phyloP scores from a whole-genome alignment of 2,888 invertebrate genomes.

The Parnassius smintheus region DNA sequence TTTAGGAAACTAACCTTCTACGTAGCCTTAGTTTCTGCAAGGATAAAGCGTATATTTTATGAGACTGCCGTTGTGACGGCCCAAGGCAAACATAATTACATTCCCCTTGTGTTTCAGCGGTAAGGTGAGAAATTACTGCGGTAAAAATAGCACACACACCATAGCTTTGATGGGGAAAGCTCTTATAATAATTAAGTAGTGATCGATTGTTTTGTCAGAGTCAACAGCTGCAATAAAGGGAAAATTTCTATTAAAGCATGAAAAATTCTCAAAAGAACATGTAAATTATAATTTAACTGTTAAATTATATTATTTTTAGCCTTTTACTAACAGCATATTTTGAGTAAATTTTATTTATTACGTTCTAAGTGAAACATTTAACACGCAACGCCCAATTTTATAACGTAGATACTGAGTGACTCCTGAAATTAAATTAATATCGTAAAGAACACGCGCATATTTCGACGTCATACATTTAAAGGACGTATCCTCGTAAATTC shows the following conservation, averaged over 20 bases:
- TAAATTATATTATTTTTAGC: background rate
- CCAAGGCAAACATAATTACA: constrained; percentile 51
- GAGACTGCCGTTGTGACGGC: constrained; percentile 41
- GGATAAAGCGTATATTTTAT: constrained; percentile 39
- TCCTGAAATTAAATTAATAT: constrained; percentile 49
- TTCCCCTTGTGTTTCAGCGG: constrained; percentile 40
- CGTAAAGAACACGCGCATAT: constrained; percentile 33
- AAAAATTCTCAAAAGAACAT: too few relatives aligned
- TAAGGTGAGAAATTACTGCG: constrained; percentile 43
- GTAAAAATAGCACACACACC: constrained; percentile 25
- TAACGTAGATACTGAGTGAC: constrained; percentile 44
- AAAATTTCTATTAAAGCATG: constrained; percentile 5
- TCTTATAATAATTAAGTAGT: constrained; percentile 21
- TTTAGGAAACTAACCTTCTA: background rate
- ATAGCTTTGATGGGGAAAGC: constrained; percentile 16
- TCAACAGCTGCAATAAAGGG: constrained; percentile 10
- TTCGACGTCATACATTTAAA: background rate
- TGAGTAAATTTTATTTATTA: constrained; percentile 37
- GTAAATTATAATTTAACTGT: too few relatives aligned
- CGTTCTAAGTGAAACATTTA: constrained; percentile 30
- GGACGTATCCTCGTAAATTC: background rate
- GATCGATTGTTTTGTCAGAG: constrained; percentile 14
- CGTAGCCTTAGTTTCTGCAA: constrained; percentile 11
- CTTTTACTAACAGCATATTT: constrained; percentile 26
- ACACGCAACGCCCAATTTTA: constrained; percentile 40